Percentiles rank a stretch among this genome's conserved stretches.
phyloP scores from a whole-genome alignment of 2,888 invertebrate species.

The Clusia tigrina region DNA sequence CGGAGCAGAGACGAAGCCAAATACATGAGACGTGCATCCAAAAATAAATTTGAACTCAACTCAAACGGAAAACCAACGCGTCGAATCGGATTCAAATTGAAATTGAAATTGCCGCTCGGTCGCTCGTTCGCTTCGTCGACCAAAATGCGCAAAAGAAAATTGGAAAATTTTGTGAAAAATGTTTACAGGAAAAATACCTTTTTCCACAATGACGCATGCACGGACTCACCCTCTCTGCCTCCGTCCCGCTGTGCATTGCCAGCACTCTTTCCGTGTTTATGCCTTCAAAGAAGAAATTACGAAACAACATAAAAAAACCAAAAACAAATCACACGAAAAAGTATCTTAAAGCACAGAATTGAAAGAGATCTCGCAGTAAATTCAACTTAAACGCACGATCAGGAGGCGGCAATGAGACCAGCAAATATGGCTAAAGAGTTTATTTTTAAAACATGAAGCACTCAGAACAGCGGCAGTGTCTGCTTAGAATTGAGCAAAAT shows the following conservation, averaged over 20 bases:
- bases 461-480: neutral
- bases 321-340: too few species aligned
- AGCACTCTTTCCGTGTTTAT: neutral
- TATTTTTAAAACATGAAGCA: slow-evolving; percentile 14
- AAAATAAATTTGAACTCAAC: slow-evolving; percentile 28
- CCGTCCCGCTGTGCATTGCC: neutral
- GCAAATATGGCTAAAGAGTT: slow-evolving; percentile 12
- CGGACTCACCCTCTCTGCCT: neutral
- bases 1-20: neutral
- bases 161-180: neutral
- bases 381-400: slow-evolving; percentile 15
- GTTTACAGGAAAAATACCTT: slow-evolving; percentile 1
- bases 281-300: neutral
- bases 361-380: neutral
- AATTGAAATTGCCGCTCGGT: neutral
- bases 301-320: neutral
- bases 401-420: neutral
- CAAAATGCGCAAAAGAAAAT: neutral
- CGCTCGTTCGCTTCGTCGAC: neutral
- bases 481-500: too few species aligned
- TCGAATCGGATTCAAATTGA: neutral
- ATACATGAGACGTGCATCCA: slow-evolving; percentile 8
- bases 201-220: neutral
- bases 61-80: slow-evolving; percentile 27
- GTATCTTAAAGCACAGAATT: slow-evolving; percentile 3